Base-by-base conservation (phyloP, 1,140 invertebrate species). In the Armadillidium nasatum region DNA sequence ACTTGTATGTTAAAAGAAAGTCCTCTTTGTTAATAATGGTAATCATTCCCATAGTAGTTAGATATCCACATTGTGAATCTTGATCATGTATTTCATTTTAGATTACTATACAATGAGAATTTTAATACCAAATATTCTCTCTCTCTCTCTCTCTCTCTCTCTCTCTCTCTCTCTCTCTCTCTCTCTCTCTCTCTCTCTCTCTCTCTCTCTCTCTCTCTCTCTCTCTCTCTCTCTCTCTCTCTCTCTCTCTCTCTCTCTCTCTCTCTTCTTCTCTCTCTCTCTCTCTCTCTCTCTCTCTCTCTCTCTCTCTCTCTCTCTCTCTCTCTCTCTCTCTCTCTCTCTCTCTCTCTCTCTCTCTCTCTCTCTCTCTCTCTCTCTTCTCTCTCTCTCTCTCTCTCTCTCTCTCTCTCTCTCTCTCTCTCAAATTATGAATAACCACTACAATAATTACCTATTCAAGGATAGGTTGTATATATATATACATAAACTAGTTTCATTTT, bases 161-260 rank as follows among this genome's bases (percentile, higher is more conserved):
- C 66, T 21, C n/a, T 21, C 66, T 21, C n/a, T 68, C 66, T 21
- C 66, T 68, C 66, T n/a, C 66, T 68, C 66, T 21, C 66, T 68
- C 66, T 21, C 66, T 21, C 66, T 68, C 66, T 21, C 66, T 82
- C 77, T n/a, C 66, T 21, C 11, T 68, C 66, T 68, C 66, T 68
- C 66, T 68, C 66, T 21, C 66, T 68, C 66, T 19, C 66, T 68
- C 66, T 19, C 66, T 19, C 66, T 68, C 66, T 68, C 66, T 19
- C 66, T 68, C 66, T 19, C 66, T 68, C 66, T 19, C 66, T 68
- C 66, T 19, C n/a, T 19, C 66, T 68, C n/a, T 68, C 66, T 19
- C n/a, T 68, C 66, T 19, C 6, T 68, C 66, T 19, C 6, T 19
- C n/a, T 11, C 0, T 68, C 66, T 68, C n/a, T 19, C n/a, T 11